Evolutionary conservation across 2,113 vertebrate species (phyloP), one percentile per base, ranked within the genome.

Genomic region (Pseudorhombus dupliciocellatus): DNA sequence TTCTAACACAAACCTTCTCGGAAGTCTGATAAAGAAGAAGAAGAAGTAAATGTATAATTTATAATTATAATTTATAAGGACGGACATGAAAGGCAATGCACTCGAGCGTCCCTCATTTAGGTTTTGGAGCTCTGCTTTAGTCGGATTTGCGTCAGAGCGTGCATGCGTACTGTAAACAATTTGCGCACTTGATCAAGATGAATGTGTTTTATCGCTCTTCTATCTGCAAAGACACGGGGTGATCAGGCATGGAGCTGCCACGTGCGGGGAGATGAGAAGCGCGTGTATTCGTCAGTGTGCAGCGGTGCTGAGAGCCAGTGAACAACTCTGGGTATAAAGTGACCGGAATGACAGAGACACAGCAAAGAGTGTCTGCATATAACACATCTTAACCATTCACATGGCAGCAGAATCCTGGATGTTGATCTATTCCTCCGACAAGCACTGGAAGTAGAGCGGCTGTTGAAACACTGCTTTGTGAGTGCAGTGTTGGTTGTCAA

Each of bases 121-220:
- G 0, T 61, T 66, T 54, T 31, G 50, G 24, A 77, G 14, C 64
- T 60, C 3, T 44, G 34, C 42, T 51, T 26, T 26, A 18, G 21
- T 15, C 21, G n/a, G 0, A 26, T 59, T 21, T 28, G 51, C 53
- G 4, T 56, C 30, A 25, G 54, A n/a, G 46, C 18, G 20, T 31
- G 11, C 22, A 34, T 66, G 69, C 66, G n/a, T 26, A 51, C 69
- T 54, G 1, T 55, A 21, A 75, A 70, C 53, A 28, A 78, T 77
- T 71, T 53, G 56, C 77, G 58, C 40, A 24, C 52, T 64, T 73
- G 74, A 79, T 78, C 57, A 86, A 76, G 73, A 87, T 88, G 15
- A 84, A 79, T 79, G 59, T 81, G 68, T 79, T 79, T 85, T 58
- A 80, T 24, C 46, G n/a, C 2, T 20, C 52, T 21, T 51, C 34